Evolutionary conservation across 2,888 invertebrate species (phyloP).

Genomic region (Chelonus formosanus): DNA sequence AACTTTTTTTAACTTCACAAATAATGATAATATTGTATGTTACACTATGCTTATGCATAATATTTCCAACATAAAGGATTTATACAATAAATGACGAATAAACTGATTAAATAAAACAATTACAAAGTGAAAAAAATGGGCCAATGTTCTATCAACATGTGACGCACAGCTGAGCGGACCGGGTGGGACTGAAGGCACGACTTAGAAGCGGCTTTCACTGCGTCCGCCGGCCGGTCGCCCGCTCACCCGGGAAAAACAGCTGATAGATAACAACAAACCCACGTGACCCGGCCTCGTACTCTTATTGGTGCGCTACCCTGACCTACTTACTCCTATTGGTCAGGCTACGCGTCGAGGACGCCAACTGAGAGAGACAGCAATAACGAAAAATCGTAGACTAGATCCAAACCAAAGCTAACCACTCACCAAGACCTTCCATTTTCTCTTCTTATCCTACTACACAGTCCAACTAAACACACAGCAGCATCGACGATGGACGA

Average conservation of each 20-base stretch:
- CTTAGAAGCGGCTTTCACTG: constrained; percentile 59
- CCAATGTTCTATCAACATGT: constrained; percentile 48
- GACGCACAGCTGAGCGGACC: constrained; percentile 62
- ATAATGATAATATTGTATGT: no score
- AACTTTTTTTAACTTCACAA: no score
- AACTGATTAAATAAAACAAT: no score
- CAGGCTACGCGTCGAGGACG: constrained; percentile 45
- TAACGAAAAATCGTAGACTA: background rate
- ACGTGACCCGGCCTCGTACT: constrained; percentile 67
- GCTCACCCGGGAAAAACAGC: constrained; percentile 67
- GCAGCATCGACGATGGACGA: constrained; percentile 48
- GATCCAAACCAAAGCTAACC: background rate
- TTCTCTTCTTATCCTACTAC: constrained; percentile 27
- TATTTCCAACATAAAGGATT: background rate
- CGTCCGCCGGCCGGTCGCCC: constrained; percentile 56
- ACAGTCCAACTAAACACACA: constrained; percentile 44
- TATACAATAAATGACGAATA: no score
- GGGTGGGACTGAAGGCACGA: constrained; percentile 55
- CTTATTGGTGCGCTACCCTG: constrained; percentile 66
- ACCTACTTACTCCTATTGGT: constrained; percentile 71
- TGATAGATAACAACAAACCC: constrained; percentile 77
- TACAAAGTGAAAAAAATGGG: constrained; percentile 4
- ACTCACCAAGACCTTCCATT: constrained; percentile 11
- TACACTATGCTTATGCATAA: background rate
- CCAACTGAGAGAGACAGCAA: constrained; percentile 32